Evolutionary conservation across 2,888 invertebrate species (phyloP).

Genomic region (Xylocampa areola): DNA sequence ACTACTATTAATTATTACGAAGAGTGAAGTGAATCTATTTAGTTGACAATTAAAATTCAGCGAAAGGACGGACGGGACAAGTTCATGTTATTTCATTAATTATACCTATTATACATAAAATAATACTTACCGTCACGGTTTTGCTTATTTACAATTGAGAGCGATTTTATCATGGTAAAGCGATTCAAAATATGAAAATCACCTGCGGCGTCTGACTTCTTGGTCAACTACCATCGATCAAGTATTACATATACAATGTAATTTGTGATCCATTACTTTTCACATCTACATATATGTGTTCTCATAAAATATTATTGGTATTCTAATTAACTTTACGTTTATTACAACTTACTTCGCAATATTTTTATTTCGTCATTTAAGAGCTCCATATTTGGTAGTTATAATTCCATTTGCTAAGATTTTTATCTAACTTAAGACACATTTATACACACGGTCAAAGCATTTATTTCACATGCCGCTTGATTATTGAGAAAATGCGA

Average conservation of each 20-base stretch:
- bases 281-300: constrained; percentile 31
- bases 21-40: no score
- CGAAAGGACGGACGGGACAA: no score
- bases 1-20: no score
- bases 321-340: constrained; percentile 52
- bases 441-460: constrained; percentile 19
- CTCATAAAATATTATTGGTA: constrained; percentile 56
- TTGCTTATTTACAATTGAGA: no score
- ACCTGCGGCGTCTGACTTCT: constrained; percentile 18
- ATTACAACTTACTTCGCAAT: constrained; percentile 53
- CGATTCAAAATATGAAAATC: no score
- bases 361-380: constrained; percentile 41
- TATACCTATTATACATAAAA: no score
- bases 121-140: no score
- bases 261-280: constrained; percentile 37
- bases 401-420: constrained; percentile 33
- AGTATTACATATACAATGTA: constrained; percentile 25
- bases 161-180: no score
- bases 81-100: no score
- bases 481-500: constrained; percentile 38
- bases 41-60: no score
- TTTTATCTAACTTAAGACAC: constrained; percentile 35
- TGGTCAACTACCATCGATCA: background rate
- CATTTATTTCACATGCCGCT: constrained; percentile 23
- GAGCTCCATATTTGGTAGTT: constrained; percentile 37